These are phyloP conservation scores for Melanotaenia duboulayi DNA, from an alignment of 2,113 vertebrate genomes.

Conservation along the genomic window DNA sequence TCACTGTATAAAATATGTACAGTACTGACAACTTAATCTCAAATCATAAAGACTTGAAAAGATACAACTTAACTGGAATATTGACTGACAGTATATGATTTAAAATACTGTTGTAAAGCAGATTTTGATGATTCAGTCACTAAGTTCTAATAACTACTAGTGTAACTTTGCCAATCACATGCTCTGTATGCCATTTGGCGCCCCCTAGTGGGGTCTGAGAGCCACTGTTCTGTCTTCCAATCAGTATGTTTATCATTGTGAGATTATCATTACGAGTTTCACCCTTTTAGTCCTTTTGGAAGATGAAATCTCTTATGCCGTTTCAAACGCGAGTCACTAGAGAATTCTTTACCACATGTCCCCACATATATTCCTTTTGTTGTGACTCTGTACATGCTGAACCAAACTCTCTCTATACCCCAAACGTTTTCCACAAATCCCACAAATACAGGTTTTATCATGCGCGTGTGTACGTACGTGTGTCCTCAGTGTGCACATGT, in stretches of 20 bases:
- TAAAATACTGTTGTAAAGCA: too few species aligned
- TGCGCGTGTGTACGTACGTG: slow-evolving; percentile 13
- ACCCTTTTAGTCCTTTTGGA: slow-evolving; percentile 3
- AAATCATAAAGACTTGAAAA: too few species aligned
- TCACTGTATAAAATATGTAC: too few species aligned
- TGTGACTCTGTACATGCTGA: slow-evolving; percentile 31
- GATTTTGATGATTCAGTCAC: too few species aligned
- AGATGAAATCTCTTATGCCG: slow-evolving; percentile 18
- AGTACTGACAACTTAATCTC: too few species aligned
- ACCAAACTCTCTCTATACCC: slow-evolving; percentile 1
- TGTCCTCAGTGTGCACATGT: slow-evolving; percentile 25
- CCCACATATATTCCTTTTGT: slow-evolving; percentile 27
- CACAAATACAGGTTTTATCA: slow-evolving; percentile 33
- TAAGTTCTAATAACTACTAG: too few species aligned
- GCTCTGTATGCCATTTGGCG: too few species aligned
- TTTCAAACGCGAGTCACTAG: slow-evolving; percentile 7
- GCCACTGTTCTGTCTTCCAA: not conserved
- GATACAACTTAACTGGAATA: too few species aligned
- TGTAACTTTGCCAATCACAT: too few species aligned
- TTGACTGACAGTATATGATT: too few species aligned
- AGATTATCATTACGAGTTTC: not conserved
- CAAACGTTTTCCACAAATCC: slow-evolving; percentile 37
- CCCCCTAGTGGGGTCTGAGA: too few species aligned
- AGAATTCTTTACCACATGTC: slow-evolving; percentile 38
- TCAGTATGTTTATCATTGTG: not conserved